Evolutionary conservation across 2,113 vertebrate genomes (phyloP), one percentile per base, ranked within the genome.

Genomic region (Notechis scutatus): DNA sequence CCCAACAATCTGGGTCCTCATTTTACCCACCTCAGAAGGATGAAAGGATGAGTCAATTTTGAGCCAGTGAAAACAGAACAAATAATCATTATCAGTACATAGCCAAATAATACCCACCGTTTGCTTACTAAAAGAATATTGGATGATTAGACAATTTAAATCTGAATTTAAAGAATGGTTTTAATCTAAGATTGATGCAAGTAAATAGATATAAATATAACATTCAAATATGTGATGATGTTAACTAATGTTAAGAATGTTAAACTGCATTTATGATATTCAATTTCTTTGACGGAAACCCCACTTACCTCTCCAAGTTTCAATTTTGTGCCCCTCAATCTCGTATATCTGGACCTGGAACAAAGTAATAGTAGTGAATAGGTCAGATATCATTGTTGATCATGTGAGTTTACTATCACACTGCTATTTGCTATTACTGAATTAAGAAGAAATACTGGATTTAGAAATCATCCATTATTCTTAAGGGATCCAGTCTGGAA

Each of bases 291-390:
- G 4, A 50, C 26, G 0, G 0, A 0, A 7, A 5, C 4, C 0
- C 0, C 0, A 2, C 96, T 97, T 95, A 99, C 99, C 99, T 98
- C 99, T 98, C 99, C 99, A 99, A 42, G 99, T 99, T 96, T 99
- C 98, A n/a, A 99, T 99, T 96, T 98, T 99, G 96, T 99, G 99
- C 57, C 97, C 98, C 95, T 99, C 99, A 94, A 99, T 97, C 96
- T 99, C 99, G 0, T 99, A 98, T 96, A 99, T 99, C 96, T 99
- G 99, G 95, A 99, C 99, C 99, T 99, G 96, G 47, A 24, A 34
- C 21, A 56, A 96, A 92, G 94, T 92, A 45, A 2, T 55, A 47
- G 52, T 26, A 4, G 20, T 14, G 23, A 56, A 81, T 20, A 26
- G 42, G 24, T 24, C 3, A 69, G 85, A 34, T 4, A 3, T 4